phyloP scores from a whole-genome alignment of 2,113 vertebrate species.

The Petrocephalus microphthalmus region DNA sequence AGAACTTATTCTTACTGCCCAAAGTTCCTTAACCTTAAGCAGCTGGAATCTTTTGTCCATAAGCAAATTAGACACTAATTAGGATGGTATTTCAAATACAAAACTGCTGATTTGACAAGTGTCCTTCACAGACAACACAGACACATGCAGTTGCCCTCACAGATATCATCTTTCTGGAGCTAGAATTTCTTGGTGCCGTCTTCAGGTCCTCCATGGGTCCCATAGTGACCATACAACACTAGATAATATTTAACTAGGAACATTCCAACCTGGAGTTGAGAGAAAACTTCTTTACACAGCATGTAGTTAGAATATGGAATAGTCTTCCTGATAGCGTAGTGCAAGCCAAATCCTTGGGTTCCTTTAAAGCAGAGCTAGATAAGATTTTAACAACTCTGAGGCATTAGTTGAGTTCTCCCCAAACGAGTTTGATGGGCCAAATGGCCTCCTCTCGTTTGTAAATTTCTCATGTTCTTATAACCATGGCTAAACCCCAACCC shows the following conservation, averaged over 20 bases:
- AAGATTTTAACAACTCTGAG: no score
- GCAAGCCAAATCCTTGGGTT: no score
- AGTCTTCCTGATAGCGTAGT: no score
- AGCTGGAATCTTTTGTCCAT: neutral
- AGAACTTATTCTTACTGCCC: conserved; percentile 1
- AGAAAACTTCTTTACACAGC: no score
- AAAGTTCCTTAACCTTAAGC: neutral
- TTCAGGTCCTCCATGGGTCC: neutral
- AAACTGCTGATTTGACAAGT: neutral
- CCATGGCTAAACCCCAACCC: neutral
- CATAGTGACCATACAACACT: neutral
- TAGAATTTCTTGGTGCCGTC: neutral
- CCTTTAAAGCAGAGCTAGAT: no score
- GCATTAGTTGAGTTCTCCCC: no score
- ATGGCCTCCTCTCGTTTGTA: no score
- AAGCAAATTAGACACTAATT: conserved; percentile 7
- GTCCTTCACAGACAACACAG: neutral
- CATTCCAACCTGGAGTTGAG: no score
- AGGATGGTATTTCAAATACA: neutral
- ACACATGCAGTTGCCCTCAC: neutral
- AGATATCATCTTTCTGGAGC: neutral
- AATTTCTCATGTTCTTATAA: no score
- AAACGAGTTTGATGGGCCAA: no score
- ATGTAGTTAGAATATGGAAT: no score
- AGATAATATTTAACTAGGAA: no score